Conservation (phyloP, 2,888 invertebrate genomes). For the Salticus scenicus region DNA sequence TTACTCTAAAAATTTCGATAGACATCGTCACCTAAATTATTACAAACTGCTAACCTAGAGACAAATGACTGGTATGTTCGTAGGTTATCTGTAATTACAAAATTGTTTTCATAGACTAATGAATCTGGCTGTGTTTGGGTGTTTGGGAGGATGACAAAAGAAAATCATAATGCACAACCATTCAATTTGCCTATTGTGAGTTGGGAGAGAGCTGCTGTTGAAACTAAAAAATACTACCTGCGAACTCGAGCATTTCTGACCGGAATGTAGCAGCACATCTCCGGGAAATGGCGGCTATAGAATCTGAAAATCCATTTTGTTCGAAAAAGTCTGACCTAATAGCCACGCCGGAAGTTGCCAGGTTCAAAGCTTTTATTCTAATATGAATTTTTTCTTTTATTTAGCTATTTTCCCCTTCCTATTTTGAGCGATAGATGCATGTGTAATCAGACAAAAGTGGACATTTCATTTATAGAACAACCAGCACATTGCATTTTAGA, state of each 20-base stretch:
- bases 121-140: neutral
- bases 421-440: constrained; percentile 23
- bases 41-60: constrained; percentile 35
- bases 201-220: neutral
- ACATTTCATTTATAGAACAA: constrained; percentile 5
- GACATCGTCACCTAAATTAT: too few relatives aligned
- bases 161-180: constrained; percentile 25
- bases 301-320: constrained; percentile 59
- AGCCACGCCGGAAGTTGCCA: constrained; percentile 64
- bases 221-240: neutral
- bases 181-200: neutral
- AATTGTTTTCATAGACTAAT: neutral
- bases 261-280: constrained; percentile 62
- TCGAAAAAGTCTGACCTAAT: constrained; percentile 62
- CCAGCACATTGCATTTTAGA: neutral
- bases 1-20: too few relatives aligned
- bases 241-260: constrained; percentile 32
- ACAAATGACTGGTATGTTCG: neutral
- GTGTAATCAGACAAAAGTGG: constrained; percentile 32
- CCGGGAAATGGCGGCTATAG: constrained; percentile 46
- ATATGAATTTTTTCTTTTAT: constrained; percentile 26
- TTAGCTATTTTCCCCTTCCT: neutral
- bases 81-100: neutral
- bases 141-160: neutral
- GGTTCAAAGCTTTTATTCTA: constrained; percentile 53